A percentile compares a stretch with the other conserved stretches of the same genome.
Evolutionary conservation across 1,140 invertebrate genomes (phyloP).

Genomic region (Ceratina japonica): DNA sequence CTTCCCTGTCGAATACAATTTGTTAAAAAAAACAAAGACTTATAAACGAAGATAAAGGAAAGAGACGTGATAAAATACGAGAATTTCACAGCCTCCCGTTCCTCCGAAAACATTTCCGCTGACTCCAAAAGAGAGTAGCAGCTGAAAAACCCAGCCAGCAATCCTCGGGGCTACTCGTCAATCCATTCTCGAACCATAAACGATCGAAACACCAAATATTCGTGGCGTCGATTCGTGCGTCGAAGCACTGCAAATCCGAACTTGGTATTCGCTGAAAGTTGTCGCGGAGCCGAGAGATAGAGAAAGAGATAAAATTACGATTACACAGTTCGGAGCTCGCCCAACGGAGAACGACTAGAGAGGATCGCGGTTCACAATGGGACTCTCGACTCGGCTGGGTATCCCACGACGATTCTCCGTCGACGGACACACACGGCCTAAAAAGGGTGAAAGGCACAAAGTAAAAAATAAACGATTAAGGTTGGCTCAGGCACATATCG

Average conservation of each 20-base stretch:
- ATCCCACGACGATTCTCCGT: conserved; percentile 51
- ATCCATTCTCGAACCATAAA: conserved; percentile 68
- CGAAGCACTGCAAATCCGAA: conserved; percentile 38
- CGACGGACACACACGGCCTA: conserved; percentile 53
- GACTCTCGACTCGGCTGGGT: conserved; percentile 35
- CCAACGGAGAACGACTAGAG: conserved; percentile 27
- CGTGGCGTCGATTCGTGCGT: conserved; percentile 39
- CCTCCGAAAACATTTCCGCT: neutral
- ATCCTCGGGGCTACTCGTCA: conserved; percentile 30
- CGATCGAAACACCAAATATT: conserved; percentile 35
- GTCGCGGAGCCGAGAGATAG: conserved; percentile 23
- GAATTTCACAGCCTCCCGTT: conserved; percentile 27
- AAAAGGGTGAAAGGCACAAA: conserved; percentile 75
- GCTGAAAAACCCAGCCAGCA: neutral
- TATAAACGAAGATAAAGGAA: neutral
- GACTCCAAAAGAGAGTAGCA: neutral
- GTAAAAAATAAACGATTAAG: conserved; percentile 67
- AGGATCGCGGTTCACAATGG: conserved; percentile 29
- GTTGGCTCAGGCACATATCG: conserved; percentile 68
- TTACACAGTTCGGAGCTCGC: neutral
- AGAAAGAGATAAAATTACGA: neutral
- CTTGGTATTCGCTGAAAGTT: conserved; percentile 28
- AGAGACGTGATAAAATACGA: neutral
- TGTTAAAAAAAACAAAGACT: neutral
- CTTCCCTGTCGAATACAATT: no score